A percentile compares a stretch with the other conserved stretches of the same genome.
phyloP scores from a whole-genome alignment of 1,140 invertebrate species.

The Drosophila parabipectinata region DNA sequence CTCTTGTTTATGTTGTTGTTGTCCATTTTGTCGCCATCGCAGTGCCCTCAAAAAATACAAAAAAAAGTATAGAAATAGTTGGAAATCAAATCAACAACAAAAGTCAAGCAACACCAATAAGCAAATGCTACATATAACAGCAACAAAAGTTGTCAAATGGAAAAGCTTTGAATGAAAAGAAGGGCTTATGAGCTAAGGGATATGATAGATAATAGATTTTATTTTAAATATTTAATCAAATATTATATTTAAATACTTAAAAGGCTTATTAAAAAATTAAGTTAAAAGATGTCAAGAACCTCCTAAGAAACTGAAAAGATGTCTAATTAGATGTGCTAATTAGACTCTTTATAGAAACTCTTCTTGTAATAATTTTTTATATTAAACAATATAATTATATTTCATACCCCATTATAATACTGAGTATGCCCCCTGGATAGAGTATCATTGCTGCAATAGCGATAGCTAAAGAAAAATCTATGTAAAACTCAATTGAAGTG shows the following conservation, averaged over 20 bases:
- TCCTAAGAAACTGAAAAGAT: too few species aligned
- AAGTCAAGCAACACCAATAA: conserved; percentile 36
- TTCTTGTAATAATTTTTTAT: too few species aligned
- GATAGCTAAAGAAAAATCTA: conserved; percentile 54
- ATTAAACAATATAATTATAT: not conserved
- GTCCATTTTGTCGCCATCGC: conserved; percentile 73
- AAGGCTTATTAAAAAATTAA: too few species aligned
- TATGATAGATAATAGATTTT: not conserved
- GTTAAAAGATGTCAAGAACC: too few species aligned
- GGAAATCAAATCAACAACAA: conserved; percentile 76
- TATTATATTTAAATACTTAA: too few species aligned
- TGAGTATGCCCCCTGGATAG: conserved; percentile 2
- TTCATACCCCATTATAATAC: too few species aligned
- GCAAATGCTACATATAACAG: conserved; percentile 9
- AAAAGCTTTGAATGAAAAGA: not conserved
- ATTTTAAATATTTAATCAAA: not conserved
- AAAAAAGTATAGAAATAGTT: conserved; percentile 59
- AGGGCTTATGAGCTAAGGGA: not conserved
- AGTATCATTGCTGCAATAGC: conserved; percentile 18
- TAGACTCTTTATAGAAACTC: too few species aligned
- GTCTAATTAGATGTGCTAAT: too few species aligned
- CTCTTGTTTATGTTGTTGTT: conserved; percentile 39
- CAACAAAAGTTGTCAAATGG: conserved; percentile 9
- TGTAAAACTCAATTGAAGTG: conserved; percentile 80
- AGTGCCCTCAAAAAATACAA: conserved; percentile 50